phyloP scores from a whole-genome alignment of 2,113 vertebrate genomes.

The Pseudorasbora parva region DNA sequence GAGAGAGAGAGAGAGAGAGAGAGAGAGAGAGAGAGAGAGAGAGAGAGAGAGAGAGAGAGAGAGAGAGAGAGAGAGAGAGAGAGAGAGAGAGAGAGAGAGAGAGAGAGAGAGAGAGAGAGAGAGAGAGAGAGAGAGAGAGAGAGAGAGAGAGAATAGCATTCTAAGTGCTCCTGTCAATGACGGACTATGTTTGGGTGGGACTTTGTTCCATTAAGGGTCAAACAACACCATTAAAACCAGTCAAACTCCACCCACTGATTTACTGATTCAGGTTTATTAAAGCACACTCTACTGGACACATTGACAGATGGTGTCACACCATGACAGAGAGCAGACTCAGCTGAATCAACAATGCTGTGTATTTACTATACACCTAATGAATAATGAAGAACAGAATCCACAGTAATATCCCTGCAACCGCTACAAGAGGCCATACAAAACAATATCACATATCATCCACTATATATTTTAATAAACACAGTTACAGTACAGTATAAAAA shows the following conservation, averaged over 20 bases:
- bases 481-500: no score
- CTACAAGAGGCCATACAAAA: constrained; percentile 1
- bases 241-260: neutral
- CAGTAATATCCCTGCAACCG: neutral
- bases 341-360: neutral
- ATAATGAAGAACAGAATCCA: constrained; percentile 11
- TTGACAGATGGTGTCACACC: constrained; percentile 29
- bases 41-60: neutral
- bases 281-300: neutral
- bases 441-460: neutral
- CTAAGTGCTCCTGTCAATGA: neutral
- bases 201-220: neutral
- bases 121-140: neutral
- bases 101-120: neutral
- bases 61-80: neutral
- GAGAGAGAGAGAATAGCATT: constrained; percentile 1
- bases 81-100: neutral
- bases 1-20: neutral
- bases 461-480: neutral
- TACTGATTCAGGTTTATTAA: constrained; percentile 13
- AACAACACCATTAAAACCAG: neutral
- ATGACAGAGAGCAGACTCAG: constrained; percentile 9
- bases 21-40: neutral
- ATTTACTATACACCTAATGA: constrained; percentile 16
- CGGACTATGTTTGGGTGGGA: neutral